Evolutionary conservation across 2,797 vertebrate genomes (phyloP).

Genomic region (Paramormyrops hopkinsi): DNA sequence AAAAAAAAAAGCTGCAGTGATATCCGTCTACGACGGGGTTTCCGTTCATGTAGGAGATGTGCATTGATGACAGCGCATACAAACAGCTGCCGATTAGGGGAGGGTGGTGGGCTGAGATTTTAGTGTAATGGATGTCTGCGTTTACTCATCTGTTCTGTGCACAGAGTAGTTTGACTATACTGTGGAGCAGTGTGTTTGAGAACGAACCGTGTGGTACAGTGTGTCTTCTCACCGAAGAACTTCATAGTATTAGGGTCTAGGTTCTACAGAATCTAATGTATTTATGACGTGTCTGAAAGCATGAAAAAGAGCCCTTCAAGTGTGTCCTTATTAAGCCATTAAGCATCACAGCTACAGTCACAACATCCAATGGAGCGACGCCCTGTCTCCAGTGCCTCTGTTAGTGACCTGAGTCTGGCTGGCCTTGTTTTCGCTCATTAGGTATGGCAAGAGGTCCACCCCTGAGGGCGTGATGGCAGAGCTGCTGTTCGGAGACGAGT

Average conservation of each 20-base stretch:
- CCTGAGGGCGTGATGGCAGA: conserved; percentile 60
- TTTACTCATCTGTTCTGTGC: neutral
- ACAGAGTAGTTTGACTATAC: neutral
- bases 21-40: neutral
- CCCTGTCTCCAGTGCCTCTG: neutral
- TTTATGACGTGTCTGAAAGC: neutral
- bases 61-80: neutral
- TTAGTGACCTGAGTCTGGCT: conserved; percentile 21
- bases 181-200: neutral
- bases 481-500: conserved; percentile 62
- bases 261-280: neutral
- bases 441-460: conserved; percentile 76
- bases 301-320: neutral
- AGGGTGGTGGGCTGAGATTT: neutral
- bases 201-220: neutral
- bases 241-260: neutral
- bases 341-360: neutral
- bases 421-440: conserved; percentile 37
- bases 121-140: neutral
- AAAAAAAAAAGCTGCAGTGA: neutral
- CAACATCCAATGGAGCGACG: neutral
- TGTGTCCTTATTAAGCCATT: neutral
- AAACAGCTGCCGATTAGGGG: neutral
- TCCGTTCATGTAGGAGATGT: neutral
- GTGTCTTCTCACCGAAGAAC: neutral